Evolutionary conservation across 2,888 invertebrate genomes (phyloP).

Genomic region (Thymelicus sylvestris): DNA sequence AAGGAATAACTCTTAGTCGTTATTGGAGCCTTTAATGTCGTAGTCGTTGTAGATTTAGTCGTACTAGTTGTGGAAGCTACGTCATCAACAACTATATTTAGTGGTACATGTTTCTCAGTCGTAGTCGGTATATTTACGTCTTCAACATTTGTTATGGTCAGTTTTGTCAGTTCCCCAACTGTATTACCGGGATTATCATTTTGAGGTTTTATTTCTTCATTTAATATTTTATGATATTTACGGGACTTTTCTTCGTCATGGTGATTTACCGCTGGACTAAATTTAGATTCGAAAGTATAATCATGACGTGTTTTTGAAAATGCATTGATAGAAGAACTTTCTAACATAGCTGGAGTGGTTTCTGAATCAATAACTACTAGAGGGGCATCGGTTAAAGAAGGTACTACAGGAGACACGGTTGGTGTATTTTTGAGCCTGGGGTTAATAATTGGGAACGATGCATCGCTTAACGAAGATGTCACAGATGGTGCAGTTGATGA

Average conservation of each 20-base stretch:
- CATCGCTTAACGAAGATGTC: conserved; percentile 53
- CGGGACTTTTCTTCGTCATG: conserved; percentile 57
- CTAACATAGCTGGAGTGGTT: conserved; percentile 53
- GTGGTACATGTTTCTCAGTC: conserved; percentile 55
- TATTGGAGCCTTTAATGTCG: conserved; percentile 64
- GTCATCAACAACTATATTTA: conserved; percentile 57
- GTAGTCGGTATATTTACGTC: conserved; percentile 54
- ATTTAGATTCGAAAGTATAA: conserved; percentile 62
- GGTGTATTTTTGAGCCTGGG: conserved; percentile 46
- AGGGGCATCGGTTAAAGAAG: conserved; percentile 53
- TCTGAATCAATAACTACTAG: conserved; percentile 47
- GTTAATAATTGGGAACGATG: conserved; percentile 46
- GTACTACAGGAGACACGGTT: conserved; percentile 34
- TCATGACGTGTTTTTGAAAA: conserved; percentile 49
- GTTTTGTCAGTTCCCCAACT: conserved; percentile 50
- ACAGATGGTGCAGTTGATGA: conserved; percentile 52
- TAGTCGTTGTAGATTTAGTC: conserved; percentile 75
- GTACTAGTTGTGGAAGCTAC: conserved; percentile 78
- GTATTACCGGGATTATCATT: conserved; percentile 45
- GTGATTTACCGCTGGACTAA: conserved; percentile 55
- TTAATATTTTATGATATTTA: conserved; percentile 64
- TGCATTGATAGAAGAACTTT: conserved; percentile 54
- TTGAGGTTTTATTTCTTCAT: conserved; percentile 48
- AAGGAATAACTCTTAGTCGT: conserved; percentile 79
- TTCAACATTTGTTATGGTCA: conserved; percentile 49